Evolutionary conservation across 2,113 vertebrate genomes (phyloP), one percentile per base, ranked within the genome.

Genomic region (Clupea harengus): DNA sequence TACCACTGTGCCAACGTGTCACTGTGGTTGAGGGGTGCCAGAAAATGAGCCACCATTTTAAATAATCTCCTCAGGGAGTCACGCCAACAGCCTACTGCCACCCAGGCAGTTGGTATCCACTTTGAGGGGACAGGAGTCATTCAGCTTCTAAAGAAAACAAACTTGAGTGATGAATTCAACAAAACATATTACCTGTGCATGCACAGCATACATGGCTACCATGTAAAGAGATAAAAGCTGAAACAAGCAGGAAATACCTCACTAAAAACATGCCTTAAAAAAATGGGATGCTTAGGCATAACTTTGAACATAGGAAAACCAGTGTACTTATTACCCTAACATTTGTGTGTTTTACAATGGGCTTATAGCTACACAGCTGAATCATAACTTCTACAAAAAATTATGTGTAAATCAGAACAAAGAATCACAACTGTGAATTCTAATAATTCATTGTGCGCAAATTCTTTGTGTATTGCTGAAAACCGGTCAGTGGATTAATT

Each of bases 31-130:
- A 44, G 49, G 52, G 64, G 82, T 89, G 89, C 84, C 25, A 87
- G 86, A 87, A 88, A 94, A 90, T 87, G 88, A 93, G 92, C 91
- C 92, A 91, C 94, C 93, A 94, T 95, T 94, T 95, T 93, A 92
- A 93, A 92, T 84, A 89, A 91, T 88, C 87, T 89, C 92, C 88
- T 88, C 86, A 86, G 92, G 93, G 89, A 92, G 86, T 90, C 86
- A 57, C 52, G 85, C 86, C 88, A 83, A 83, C 86, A 89, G 54
- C 60, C 83, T 83, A 89, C 81, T 75, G 84, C 83, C 83, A 87
- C 85, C 83, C 87, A 81, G 85, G 85, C 89, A 22, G 88, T 88
- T 89, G 93, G 91, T 72, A 72, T 2, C n/a, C 93, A 84, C 85
- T 88, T 91, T 89, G 89, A 83, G 84, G 82, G 91, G 93, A 92